Evolutionary conservation across 2,113 vertebrate species (phyloP).

Genomic region (Malurus alboscapulatus): DNA sequence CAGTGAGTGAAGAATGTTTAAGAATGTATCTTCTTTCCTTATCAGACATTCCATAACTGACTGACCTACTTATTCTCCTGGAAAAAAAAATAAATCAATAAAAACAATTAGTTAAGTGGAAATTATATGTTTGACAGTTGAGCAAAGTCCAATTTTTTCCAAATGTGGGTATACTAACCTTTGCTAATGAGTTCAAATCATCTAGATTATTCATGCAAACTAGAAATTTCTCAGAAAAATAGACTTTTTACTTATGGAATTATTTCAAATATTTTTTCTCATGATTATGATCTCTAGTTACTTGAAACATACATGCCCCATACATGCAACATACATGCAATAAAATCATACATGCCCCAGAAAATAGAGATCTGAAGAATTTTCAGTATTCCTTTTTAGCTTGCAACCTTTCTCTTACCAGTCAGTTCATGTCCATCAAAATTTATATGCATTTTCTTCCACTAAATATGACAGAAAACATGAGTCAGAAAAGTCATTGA

Average conservation of each 20-base stretch:
- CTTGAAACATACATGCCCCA: not conserved
- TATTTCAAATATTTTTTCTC: not conserved
- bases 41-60: not conserved
- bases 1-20: not conserved
- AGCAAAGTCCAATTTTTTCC: not conserved
- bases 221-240: not conserved
- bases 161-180: not conserved
- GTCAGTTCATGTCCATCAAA: not conserved
- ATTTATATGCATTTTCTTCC: not conserved
- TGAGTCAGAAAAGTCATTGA: not conserved
- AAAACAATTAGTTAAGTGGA: conserved; percentile 18
- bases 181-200: not conserved
- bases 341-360: not conserved
- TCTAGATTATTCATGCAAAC: not conserved
- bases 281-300: not conserved
- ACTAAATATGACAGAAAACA: not conserved
- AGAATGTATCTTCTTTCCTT: not conserved
- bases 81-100: not conserved
- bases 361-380: not conserved
- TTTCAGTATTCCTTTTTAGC: not conserved
- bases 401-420: not conserved
- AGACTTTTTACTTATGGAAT: not conserved
- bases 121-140: not conserved
- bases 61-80: not conserved
- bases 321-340: no score